These are phyloP conservation scores for Machaerirhynchus nigripectus DNA, from an alignment of 2,113 vertebrate species.

Conservation along the genomic window DNA sequence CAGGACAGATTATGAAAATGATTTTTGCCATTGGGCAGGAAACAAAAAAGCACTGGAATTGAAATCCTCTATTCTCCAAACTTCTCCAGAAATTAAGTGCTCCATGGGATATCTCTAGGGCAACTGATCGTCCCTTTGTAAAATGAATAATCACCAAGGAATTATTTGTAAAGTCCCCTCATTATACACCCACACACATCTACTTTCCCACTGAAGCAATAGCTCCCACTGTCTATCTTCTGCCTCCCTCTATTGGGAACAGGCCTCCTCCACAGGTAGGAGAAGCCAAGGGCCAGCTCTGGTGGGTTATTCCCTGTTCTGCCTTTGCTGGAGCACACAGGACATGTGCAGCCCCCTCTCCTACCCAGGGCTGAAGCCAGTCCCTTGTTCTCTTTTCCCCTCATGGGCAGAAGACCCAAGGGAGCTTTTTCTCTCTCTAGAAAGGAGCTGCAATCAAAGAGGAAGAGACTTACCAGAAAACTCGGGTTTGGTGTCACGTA, in stretches of 20 bases:
- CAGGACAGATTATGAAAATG: not conserved
- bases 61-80: not conserved
- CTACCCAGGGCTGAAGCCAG: not conserved
- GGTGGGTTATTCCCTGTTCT: not conserved
- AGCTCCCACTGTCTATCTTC: not conserved
- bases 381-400: not conserved
- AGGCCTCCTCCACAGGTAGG: not conserved
- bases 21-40: not conserved
- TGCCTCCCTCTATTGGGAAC: slow-evolving; percentile 37
- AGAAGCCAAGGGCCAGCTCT: not conserved
- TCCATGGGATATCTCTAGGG: not conserved
- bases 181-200: slow-evolving; percentile 1
- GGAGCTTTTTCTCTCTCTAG: not conserved
- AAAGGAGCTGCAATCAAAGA: not conserved
- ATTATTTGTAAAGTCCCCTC: slow-evolving; percentile 29
- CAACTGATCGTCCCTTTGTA: not conserved
- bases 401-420: accelerated
- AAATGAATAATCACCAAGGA: slow-evolving; percentile 18
- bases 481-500: not conserved
- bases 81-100: not conserved
- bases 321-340: not conserved
- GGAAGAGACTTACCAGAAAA: not conserved
- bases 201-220: not conserved
- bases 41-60: not conserved
- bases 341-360: accelerated